Evolutionary conservation across 2,888 invertebrate genomes (phyloP), one percentile per base, ranked within the genome.

Genomic region (Marasmarcha lunaedactyla): DNA sequence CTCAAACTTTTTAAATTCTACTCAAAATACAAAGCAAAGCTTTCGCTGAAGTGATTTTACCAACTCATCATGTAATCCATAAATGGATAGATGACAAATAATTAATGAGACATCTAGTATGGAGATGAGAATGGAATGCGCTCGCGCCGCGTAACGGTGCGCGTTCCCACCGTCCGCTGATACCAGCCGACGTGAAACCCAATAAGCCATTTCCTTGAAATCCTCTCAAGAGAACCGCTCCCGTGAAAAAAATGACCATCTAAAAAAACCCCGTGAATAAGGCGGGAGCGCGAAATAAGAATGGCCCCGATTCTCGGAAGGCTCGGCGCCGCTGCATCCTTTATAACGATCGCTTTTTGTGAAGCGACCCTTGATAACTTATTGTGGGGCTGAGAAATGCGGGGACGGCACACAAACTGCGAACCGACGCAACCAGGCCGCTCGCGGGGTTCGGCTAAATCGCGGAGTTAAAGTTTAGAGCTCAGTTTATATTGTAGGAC

Each of bases 211-310:
- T 81, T 81, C 79, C 77, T 76, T 68, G 79, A 77, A 83, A 64
- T 56, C 65, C 73, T 71, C 71, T 71, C 72, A 76, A 68, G 66
- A 68, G 69, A 63, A 68, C 72, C 77, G 78, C 78, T 71, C 67
- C 64, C 58, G 63, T 68, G 57, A 68, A 79, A 77, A 73, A 74
- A 77, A 70, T 67, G 73, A 72, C 61, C 59, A 54, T 50, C 55
- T 67, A 65, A 71, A 77, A 79, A 79, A 71, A 62, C 55, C 50
- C 59, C 54, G 61, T 76, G 74, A 81, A 81, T 77, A 81, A 72
- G 71, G 74, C 76, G 71, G 74, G 77, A 74, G 73, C 76, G 74
- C 79, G 66, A 79, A 79, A 79, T 77, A 77, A 81, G 79, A 83
- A 81, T 81, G 74, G 78, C 55, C 62, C 55, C 68, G 65, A 59